Conservation (phyloP, 2,888 invertebrate species). For the Chironomus tentans region DNA sequence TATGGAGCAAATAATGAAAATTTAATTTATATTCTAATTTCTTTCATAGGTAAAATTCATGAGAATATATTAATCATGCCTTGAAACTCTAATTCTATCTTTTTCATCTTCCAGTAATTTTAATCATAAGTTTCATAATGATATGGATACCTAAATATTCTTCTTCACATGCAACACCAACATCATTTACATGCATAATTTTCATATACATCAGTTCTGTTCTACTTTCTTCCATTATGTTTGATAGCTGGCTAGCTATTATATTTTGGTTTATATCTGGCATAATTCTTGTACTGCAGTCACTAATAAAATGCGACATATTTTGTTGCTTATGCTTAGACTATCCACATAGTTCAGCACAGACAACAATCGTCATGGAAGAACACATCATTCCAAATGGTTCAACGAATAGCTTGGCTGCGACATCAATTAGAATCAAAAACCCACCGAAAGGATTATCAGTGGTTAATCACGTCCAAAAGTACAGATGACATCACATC, state of each 20-base stretch:
- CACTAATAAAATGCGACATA: conserved; percentile 37
- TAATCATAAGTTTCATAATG: conserved; percentile 40
- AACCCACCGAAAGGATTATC: conserved; percentile 35
- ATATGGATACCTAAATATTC: conserved; percentile 40
- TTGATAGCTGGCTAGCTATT: conserved; percentile 41
- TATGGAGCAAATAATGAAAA: neutral
- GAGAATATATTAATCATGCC: too few relatives aligned
- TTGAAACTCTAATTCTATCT: too few relatives aligned
- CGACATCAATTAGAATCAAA: conserved; percentile 37
- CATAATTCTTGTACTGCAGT: neutral
- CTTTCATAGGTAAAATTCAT: neutral
- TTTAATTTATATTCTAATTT: neutral
- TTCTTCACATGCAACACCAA: conserved; percentile 36
- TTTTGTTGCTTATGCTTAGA: conserved; percentile 41
- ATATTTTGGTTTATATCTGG: conserved; percentile 39
- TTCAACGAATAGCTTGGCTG: conserved; percentile 24
- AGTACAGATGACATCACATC: conserved; percentile 39
- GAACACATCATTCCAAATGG: neutral
- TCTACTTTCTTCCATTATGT: conserved; percentile 36
- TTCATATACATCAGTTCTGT: conserved; percentile 35
- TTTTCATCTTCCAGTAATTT: conserved; percentile 32
- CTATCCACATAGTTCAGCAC: conserved; percentile 34
- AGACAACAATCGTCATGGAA: conserved; percentile 35
- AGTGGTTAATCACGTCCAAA: neutral
- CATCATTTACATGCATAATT: conserved; percentile 37